Percentiles rank a stretch among this genome's conserved stretches.
phyloP scores from a whole-genome alignment of 2,888 invertebrate genomes.

The Ophion costatus region DNA sequence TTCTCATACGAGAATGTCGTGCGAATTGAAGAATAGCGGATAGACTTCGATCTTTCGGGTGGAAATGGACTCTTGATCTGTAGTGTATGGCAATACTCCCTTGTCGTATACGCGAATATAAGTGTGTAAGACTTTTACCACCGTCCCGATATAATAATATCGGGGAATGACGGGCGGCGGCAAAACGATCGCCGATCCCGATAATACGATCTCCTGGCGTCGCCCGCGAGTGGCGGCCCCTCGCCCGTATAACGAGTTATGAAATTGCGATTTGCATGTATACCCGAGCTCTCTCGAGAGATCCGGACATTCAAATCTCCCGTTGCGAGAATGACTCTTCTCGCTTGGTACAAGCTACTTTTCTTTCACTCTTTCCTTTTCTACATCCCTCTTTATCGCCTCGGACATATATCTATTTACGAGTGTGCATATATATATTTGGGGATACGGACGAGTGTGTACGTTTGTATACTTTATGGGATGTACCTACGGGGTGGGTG shows the following conservation, averaged over 20 bases:
- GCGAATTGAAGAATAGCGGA: conserved; percentile 6
- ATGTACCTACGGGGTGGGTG: no score
- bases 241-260: conserved; percentile 73
- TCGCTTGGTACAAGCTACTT: conserved; percentile 46
- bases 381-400: conserved; percentile 19
- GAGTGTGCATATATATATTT: neutral
- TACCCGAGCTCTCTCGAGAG: conserved; percentile 32
- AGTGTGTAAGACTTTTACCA: conserved; percentile 23
- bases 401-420: neutral
- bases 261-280: conserved; percentile 79
- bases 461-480: neutral
- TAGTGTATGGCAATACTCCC: neutral
- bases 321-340: conserved; percentile 60
- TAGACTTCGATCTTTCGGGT: neutral
- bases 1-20: neutral
- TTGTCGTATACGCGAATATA: neutral
- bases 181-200: conserved; percentile 54
- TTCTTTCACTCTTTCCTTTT: conserved; percentile 42
- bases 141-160: conserved; percentile 60
- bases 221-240: conserved; percentile 55
- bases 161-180: conserved; percentile 52
- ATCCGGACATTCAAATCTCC: conserved; percentile 61
- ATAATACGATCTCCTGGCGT: conserved; percentile 51
- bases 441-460: neutral
- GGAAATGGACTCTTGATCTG: conserved; percentile 11